Evolutionary conservation across 1,140 invertebrate genomes (phyloP), one percentile per base, ranked within the genome.

Genomic region (Heterodera carotae): DNA sequence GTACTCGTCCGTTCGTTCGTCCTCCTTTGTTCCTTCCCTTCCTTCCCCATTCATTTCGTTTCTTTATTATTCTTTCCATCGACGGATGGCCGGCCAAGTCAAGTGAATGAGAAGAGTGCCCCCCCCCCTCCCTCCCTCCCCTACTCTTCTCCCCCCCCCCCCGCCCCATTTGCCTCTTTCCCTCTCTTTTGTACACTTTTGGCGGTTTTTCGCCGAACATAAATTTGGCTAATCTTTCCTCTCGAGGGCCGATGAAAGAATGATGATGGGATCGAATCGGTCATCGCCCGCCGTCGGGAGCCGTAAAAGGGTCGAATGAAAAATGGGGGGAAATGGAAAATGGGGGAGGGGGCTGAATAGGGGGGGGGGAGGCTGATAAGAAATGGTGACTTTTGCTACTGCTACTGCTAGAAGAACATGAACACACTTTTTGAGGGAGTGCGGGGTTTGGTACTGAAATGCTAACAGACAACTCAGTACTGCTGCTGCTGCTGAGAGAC

Each of bases 191-290:
- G 48, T 53, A 53, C 48, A 10, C 62, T 34, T 66, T 66, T 66
- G 62, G 62, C 62, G 62, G 62, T 12, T 34, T 29, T 27, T 12
- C 62, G 33, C 27, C 27, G 33, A 29, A 66, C 62, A 66, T 25
- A 66, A 66, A 66, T 66, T 66, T 66, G 62, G 62, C 62, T 66
- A 66, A 66, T 66, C 62, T 66, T 66, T 34, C 48, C 48, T 18
- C 48, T 53, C 48, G 48, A 53, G 48, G 48, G 48, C 48, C 18
- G 48, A 53, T 53, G 48, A 22, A 18, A 53, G 48, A 53, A 53
- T 22, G 48, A 53, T 53, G 48, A 53, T 53, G 48, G 48, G 48
- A 53, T 53, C 48, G 48, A 18, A 53, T 5, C 48, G 48, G 48
- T 53, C 48, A 53, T 66, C 62, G 33, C 33, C 62, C 62, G 62